A percentile compares a stretch with the other conserved stretches of the same genome.
phyloP scores from a whole-genome alignment of 2,797 vertebrate genomes.

The Apodemus agrarius region DNA sequence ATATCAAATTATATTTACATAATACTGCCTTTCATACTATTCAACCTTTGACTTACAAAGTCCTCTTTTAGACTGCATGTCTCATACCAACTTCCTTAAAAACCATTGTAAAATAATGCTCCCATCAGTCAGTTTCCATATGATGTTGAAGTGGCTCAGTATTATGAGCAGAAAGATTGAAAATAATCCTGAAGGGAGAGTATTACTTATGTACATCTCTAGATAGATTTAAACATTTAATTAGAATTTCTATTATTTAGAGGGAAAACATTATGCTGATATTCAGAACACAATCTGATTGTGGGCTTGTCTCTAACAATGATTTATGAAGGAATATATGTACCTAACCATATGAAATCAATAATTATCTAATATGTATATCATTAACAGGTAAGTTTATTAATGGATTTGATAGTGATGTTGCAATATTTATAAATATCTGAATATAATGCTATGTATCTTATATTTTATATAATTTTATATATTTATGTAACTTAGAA shows the following conservation, averaged over 20 bases:
- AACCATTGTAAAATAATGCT: conserved; percentile 79
- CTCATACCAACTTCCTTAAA: conserved; percentile 70
- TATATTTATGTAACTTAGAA: not conserved
- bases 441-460: not conserved
- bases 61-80: conserved; percentile 73
- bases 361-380: not conserved
- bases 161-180: conserved; percentile 68
- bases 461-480: not conserved
- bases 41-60: conserved; percentile 80
- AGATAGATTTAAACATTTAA: not conserved
- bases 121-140: conserved; percentile 79
- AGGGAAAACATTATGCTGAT: not conserved
- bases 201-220: conserved; percentile 38
- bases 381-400: not conserved
- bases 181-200: conserved; percentile 70
- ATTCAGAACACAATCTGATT: not conserved
- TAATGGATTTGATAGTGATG: not conserved
- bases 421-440: not conserved
- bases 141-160: conserved; percentile 61
- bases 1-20: too few species aligned
- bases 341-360: not conserved
- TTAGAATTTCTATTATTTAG: not conserved
- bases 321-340: not conserved
- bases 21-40: conserved; percentile 62
- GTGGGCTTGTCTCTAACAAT: not conserved